A percentile compares a stretch with the other conserved stretches of the same genome.
Evolutionary conservation across 2,888 invertebrate species (phyloP).

Genomic region (Cheilosia grossa): DNA sequence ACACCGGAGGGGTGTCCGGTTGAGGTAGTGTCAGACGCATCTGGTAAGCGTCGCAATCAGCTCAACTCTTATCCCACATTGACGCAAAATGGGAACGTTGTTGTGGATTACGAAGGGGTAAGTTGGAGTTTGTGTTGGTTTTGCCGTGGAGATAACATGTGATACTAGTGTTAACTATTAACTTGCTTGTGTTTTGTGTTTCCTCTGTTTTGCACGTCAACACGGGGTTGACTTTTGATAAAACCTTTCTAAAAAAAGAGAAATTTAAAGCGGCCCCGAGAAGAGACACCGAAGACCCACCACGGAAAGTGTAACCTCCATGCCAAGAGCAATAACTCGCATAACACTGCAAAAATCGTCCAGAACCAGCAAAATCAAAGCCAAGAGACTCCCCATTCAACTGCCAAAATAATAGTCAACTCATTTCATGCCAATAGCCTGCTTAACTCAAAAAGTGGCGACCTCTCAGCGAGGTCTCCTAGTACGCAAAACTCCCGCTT

Average conservation of each 20-base stretch:
- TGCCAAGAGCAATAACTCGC: conserved; percentile 70
- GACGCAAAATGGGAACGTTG: not conserved
- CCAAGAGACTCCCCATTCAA: conserved; percentile 45
- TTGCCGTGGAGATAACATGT: conserved; percentile 3
- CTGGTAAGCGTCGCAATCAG: conserved; percentile 54
- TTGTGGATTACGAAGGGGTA: conserved; percentile 52
- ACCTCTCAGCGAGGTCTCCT: conserved; percentile 39
- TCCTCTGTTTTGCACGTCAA: conserved; percentile 20
- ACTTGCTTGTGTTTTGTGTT: conserved; percentile 48
- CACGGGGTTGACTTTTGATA: conserved; percentile 43
- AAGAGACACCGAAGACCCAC: conserved; percentile 76
- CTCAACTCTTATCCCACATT: not conserved
- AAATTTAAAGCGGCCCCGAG: conserved; percentile 80
- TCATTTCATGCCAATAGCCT: conserved; percentile 82
- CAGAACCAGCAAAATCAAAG: conserved; percentile 40
- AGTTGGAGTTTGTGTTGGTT: conserved; percentile 27
- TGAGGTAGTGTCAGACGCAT: not conserved
- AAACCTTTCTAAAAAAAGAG: conserved; percentile 62
- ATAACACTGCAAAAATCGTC: conserved; percentile 38
- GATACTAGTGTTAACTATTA: conserved; percentile 35
- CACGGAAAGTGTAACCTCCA: conserved; percentile 72
- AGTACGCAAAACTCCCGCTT: conserved; percentile 39
- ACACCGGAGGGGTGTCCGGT: conserved; percentile 72
- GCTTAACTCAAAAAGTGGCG: conserved; percentile 76
- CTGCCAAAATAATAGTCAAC: conserved; percentile 81